A percentile compares a stretch with the other conserved stretches of the same genome.
These are phyloP conservation scores for Schizothorax lantsangensis DNA, from an alignment of 2,797 vertebrate genomes.

Conservation along the genomic window DNA sequence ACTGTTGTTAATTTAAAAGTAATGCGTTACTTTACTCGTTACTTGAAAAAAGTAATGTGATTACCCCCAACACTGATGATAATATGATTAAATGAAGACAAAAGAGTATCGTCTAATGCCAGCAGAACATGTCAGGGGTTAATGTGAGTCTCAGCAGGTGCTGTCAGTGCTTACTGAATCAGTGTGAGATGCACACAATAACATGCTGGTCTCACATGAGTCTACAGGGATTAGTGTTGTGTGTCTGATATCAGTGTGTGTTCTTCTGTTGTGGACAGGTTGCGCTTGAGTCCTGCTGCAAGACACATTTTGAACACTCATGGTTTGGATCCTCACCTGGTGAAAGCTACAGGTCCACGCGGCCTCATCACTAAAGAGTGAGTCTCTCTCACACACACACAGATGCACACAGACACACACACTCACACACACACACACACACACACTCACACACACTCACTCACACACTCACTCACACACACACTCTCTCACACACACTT, in stretches of 20 bases:
- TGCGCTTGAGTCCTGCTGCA: constrained; percentile 94
- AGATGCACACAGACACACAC: neutral
- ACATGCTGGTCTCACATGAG: neutral
- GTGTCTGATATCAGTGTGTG: neutral
- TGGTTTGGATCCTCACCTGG: constrained; percentile 81
- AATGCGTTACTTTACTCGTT: too few species aligned
- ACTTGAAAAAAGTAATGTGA: too few species aligned
- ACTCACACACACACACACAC: neutral
- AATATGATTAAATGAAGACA: too few species aligned
- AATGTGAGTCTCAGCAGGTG: too few species aligned
- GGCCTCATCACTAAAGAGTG: constrained; percentile 97
- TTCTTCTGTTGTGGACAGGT: constrained; percentile 70
- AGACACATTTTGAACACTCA: constrained; percentile 90
- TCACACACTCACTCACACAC: neutral
- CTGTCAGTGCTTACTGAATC: too few species aligned
- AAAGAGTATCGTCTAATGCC: too few species aligned
- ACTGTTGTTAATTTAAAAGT: too few species aligned
- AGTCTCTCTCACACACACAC: constrained; percentile 61
- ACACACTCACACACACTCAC: neutral
- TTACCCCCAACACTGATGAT: too few species aligned
- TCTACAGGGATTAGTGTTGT: neutral
- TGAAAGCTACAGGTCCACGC: constrained; percentile 86
- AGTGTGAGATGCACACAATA: neutral
- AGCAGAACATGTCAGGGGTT: too few species aligned
- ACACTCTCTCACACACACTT: neutral